Percentiles rank a stretch among this genome's conserved stretches.
Conservation (phyloP, 2,797 vertebrate species). For the Pristis pectinata region DNA sequence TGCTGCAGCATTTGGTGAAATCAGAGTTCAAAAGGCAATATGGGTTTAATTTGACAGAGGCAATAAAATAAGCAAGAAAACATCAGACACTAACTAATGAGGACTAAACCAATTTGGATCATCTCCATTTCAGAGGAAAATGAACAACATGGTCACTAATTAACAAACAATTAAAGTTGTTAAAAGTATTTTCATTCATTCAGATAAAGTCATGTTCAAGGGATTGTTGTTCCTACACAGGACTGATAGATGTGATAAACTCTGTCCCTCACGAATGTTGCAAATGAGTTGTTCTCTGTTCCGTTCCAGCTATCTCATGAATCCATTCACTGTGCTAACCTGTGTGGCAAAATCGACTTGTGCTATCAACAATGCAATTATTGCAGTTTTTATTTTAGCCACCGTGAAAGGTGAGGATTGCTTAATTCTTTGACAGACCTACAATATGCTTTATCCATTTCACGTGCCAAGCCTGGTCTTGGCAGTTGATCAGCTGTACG, state of each 20-base stretch:
- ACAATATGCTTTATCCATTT: not conserved
- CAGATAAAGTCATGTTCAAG: not conserved
- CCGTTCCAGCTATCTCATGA: constrained; percentile 81
- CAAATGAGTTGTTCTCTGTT: constrained; percentile 41
- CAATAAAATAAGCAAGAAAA: not conserved
- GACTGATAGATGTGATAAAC: not conserved
- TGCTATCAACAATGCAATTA: constrained; percentile 82
- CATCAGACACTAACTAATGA: not conserved
- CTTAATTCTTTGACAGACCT: not conserved
- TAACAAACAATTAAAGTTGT: not conserved
- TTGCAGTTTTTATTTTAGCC: constrained; percentile 81
- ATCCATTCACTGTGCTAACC: constrained; percentile 90
- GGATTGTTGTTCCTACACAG: not conserved
- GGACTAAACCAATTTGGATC: not conserved
- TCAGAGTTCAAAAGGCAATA: not conserved
- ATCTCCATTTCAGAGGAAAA: not conserved
- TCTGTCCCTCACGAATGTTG: not conserved
- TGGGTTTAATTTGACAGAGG: not conserved
- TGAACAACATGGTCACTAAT: not conserved
- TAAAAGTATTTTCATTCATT: not conserved
- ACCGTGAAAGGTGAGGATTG: constrained; percentile 79
- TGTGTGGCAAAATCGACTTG: constrained; percentile 96
- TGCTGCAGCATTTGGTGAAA: not conserved
- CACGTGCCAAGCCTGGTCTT: too few species aligned
- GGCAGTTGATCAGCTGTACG: not conserved